Evolutionary conservation across 2,113 vertebrate genomes (phyloP).

Genomic region (Echinops telfairi): DNA sequence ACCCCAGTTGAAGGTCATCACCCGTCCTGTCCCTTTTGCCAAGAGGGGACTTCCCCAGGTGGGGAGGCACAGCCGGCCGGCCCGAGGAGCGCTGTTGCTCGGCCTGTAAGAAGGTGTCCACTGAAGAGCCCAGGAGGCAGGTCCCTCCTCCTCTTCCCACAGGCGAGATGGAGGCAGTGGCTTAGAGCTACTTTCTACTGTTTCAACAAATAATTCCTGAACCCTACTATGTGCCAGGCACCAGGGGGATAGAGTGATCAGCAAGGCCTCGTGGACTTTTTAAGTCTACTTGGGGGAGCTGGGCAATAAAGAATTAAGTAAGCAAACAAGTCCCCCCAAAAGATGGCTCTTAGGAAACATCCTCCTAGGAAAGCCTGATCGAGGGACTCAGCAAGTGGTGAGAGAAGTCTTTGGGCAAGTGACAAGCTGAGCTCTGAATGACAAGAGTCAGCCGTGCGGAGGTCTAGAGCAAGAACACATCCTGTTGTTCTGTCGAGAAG

Average conservation of each 20-base stretch:
- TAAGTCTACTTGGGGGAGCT: background rate
- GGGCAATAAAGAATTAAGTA: background rate
- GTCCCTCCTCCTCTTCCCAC: background rate
- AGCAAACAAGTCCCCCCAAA: background rate
- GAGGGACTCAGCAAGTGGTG: background rate
- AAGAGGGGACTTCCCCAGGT: background rate
- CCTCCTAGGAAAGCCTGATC: background rate
- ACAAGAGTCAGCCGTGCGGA: background rate
- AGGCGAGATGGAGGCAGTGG: background rate
- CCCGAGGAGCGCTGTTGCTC: background rate
- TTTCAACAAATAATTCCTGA: slow-evolving; percentile 25
- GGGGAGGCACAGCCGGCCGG: background rate
- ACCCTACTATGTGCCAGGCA: background rate
- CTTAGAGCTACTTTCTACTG: slow-evolving; percentile 14
- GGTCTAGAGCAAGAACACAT: slow-evolving; percentile 29
- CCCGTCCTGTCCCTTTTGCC: background rate
- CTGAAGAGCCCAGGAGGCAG: background rate
- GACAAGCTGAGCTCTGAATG: background rate
- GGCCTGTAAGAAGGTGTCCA: background rate
- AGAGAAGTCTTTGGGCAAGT: background rate
- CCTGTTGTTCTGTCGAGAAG: background rate
- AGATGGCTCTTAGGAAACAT: slow-evolving; percentile 10
- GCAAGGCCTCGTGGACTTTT: background rate
- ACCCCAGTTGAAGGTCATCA: background rate
- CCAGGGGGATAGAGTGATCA: background rate